A percentile compares a stretch with the other conserved stretches of the same genome.
phyloP scores from a whole-genome alignment of 2,113 vertebrate species.

The Phyllostomus hastatus region DNA sequence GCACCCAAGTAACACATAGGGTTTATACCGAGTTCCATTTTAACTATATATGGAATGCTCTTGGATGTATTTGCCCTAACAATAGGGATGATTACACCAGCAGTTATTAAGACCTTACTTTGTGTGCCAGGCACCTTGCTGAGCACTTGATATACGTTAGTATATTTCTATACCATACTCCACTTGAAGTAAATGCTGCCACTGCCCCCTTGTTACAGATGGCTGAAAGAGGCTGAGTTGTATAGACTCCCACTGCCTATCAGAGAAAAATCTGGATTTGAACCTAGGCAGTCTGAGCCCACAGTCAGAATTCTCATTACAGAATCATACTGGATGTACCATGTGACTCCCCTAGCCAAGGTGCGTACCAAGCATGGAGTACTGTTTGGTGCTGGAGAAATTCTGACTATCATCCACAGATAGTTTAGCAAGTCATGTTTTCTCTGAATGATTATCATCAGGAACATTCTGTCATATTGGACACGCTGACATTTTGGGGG shows the following conservation, averaged over 20 bases:
- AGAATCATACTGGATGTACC: accelerated
- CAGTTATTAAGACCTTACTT: background rate
- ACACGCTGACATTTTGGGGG: constrained; percentile 72
- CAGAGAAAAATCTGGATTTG: background rate
- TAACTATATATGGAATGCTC: background rate
- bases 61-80: background rate
- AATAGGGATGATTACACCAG: background rate
- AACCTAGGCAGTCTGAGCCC: background rate
- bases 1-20: background rate
- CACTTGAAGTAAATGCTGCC: background rate
- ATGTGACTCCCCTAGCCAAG: background rate
- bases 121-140: background rate
- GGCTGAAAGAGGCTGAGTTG: background rate
- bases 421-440: constrained; percentile 55
- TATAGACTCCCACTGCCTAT: background rate
- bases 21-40: background rate
- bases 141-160: background rate
- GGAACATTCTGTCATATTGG: constrained; percentile 71
- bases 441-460: constrained; percentile 59
- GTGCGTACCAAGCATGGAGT: accelerated
- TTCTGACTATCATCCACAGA: constrained; percentile 38
- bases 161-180: background rate
- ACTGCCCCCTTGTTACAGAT: background rate
- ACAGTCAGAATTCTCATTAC: background rate
- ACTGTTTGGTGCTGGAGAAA: background rate